Percentiles rank a stretch among this genome's conserved stretches.
These are phyloP conservation scores for Xanthorhoe spadicearia DNA, from an alignment of 2,888 invertebrate species.

Conservation along the genomic window DNA sequence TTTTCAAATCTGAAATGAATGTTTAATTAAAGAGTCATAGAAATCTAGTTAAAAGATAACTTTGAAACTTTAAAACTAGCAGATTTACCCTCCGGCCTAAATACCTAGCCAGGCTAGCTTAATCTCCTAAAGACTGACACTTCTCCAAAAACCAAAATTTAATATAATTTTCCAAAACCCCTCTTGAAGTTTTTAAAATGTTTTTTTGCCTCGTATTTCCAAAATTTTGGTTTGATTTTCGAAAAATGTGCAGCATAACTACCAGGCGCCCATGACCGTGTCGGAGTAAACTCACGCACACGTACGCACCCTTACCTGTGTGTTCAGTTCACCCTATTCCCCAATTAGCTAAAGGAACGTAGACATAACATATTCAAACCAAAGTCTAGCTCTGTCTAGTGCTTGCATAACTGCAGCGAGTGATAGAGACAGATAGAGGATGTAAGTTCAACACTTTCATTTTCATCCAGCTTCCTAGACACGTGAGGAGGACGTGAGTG, in stretches of 20 bases:
- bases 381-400: conserved; percentile 13
- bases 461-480: neutral
- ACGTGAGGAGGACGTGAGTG: neutral
- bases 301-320: neutral
- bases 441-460: neutral
- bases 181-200: neutral
- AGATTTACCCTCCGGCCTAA: no score
- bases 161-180: no score
- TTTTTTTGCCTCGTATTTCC: neutral
- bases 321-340: neutral
- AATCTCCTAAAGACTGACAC: no score
- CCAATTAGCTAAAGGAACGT: conserved; percentile 5
- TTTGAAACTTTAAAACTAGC: no score
- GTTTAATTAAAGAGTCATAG: no score
- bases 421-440: conserved; percentile 3
- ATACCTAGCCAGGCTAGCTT: no score
- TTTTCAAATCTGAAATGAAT: no score
- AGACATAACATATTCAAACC: neutral
- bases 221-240: conserved; percentile 5
- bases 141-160: no score
- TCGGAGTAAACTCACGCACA: conserved; percentile 1
- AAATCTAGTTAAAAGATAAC: no score
- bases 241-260: neutral
- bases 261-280: conserved; percentile 5
- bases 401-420: neutral